Evolutionary conservation across 2,797 vertebrate species (phyloP), one percentile per base, ranked within the genome.

Genomic region (Hypotaenidia philippensis): DNA sequence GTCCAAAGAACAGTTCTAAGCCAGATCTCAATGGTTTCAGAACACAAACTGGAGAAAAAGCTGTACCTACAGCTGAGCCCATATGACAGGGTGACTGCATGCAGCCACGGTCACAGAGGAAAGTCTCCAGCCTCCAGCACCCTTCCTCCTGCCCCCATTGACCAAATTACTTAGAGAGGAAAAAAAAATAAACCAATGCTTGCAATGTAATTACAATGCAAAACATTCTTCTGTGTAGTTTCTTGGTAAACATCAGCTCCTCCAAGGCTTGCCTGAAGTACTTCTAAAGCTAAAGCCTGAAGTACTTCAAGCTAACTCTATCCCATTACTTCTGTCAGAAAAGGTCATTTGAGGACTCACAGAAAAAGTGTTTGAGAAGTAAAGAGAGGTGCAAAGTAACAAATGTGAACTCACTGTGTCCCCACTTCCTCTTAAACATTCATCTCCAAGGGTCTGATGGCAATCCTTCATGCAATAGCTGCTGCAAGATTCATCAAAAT

Each of bases 51-150:
- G 4, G 36, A 21, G 9, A 44, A 44, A 60, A 56, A 5, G 10
- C 32, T 70, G 31, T 52, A 82, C 38, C 64, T 65, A 47, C 22
- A 59, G n/a, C 15, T 0, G 2, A 61, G n/a, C 32, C 45, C 18
- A 25, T 15, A 31, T 18, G 40, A 47, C 26, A 49, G 11, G n/a
- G 38, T 22, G 50, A 34, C 32, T 6, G 7, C 15, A 20, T 12
- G 0, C 1, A 45, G 29, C 70, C 31, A 22, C 0, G 1, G 26
- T 11, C 11, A 63, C 0, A 32, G 19, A 34, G 6, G 27, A 27
- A 60, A 41, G 11, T 38, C 13, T 72, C 31, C 5, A 2, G 68
- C 41, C 27, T 55, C 25, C 34, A 68, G 31, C 10, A 40, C 27
- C 40, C 38, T 71, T 71, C 40, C 41, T 68, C 16, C 19, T 0